Evolutionary conservation across 2,113 vertebrate species (phyloP), one percentile per base, ranked within the genome.

Genomic region (Rhinoderma darwinii): DNA sequence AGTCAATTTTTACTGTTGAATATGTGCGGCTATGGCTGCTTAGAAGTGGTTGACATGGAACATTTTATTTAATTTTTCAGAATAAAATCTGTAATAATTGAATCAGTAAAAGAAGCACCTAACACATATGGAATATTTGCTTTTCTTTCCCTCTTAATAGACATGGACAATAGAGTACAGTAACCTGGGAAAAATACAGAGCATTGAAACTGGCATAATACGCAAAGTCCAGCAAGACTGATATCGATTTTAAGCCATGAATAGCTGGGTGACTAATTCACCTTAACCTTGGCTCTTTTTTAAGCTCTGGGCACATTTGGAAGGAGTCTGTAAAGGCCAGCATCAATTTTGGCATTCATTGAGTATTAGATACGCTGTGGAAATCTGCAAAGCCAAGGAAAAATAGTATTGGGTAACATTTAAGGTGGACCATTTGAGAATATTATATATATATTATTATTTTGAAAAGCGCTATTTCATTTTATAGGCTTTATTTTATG

Each of bases 331-430:
- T 80, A 80, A 39, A 37, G 51, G 61, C 6, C 56, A 8, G 78
- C 15, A 63, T 63, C 1, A 17, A 63, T 39, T 32, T 12, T 80
- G 32, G 51, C 44, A 59, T n/a, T 80, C 37, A 39, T 11, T 56
- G 76, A 61, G 22, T 56, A 39, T 80, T 80, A 39, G n/a, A 63
- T 27, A 39, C n/a, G 78, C 54, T 43, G 43, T 61, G 35, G 54
- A 81, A 43, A 27, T n/a, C 25, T 15, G 25, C 76, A 79, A 50
- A 59, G 37, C 3, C 51, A 37, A n/a, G 51, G 20, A 22, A n/a
- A 56, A 54, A 15, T 54, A 17, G 50, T 32, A 35, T 35, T 27
- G 30, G 27, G n/a, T 12, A 54, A 50, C 44, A 22, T 50, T 25
- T 50, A 76, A 47, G 39, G 68, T 72, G 32, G 39, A 72, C 32